A percentile compares a stretch with the other conserved stretches of the same genome.
Evolutionary conservation across 1,140 invertebrate genomes (phyloP).

Genomic region (Euura saliciscinereae): DNA sequence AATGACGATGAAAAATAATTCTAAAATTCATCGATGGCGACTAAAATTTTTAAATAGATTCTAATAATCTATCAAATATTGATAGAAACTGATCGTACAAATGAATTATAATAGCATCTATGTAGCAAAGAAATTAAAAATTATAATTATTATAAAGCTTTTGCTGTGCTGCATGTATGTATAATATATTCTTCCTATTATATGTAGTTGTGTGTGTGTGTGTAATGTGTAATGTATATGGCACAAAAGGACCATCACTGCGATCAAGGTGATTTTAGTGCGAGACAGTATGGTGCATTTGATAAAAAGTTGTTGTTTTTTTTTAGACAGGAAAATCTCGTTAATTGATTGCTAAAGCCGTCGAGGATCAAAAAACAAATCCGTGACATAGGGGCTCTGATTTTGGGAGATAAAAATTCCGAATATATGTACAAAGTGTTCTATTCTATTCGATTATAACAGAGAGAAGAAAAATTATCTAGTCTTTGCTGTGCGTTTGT

Average conservation of each 20-base stretch:
- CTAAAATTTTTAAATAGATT: not conserved
- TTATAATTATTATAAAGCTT: too few relatives aligned
- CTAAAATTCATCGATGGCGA: not conserved
- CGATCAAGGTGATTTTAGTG: not conserved
- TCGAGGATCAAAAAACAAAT: not conserved
- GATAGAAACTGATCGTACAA: not conserved
- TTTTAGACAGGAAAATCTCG: not conserved
- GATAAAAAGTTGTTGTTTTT: not conserved
- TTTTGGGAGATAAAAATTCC: too few relatives aligned
- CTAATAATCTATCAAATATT: not conserved
- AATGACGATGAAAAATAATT: not conserved
- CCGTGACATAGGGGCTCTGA: not conserved
- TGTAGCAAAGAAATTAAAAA: not conserved
- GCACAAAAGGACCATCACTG: not conserved
- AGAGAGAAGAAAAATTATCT: too few relatives aligned
- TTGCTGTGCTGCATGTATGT: too few relatives aligned
- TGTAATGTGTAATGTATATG: not conserved
- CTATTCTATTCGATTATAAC: too few relatives aligned
- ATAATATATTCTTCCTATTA: not conserved
- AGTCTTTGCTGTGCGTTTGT: too few relatives aligned
- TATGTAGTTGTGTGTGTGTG: not conserved
- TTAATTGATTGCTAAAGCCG: not conserved
- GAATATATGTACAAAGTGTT: too few relatives aligned
- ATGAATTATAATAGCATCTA: not conserved
- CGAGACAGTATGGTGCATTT: conserved; percentile 1